Base-by-base conservation (phyloP, 2,888 invertebrate species). In the Pristionchus maxplancki region DNA sequence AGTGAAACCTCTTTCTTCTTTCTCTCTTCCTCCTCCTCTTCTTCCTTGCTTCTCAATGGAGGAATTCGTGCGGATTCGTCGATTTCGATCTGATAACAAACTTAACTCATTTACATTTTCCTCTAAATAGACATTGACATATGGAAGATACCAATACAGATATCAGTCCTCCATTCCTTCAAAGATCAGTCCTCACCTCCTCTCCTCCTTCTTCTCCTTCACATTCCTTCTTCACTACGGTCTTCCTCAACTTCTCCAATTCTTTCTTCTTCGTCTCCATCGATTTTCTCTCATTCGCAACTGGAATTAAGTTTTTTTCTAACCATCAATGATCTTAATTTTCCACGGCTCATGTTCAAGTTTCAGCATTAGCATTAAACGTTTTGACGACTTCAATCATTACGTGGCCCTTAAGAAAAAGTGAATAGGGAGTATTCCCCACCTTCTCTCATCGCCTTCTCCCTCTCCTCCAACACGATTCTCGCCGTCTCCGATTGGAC, bases 211-310 rank as follows among this genome's bases (percentile, higher is more conserved):
- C 88, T 9, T 28, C 88, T 81, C 81, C 88, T 44, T 88, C 88
- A 24, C 78, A 78, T 31, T 88, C 91, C 62, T 89, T 89, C 89
- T 90, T 82, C 53, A 92, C 88, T 20, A 90, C 91, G 44, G 89
- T 90, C 64, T 92, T 92, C 53, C 90, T 89, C 81, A 92, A 48
- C 31, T 89, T 87, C 28, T 91, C 91, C 89, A 92, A 85, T 82
- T 92, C 90, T 87, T 90, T 91, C 83, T 91, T 89, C 64, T 90
- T 90, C 58, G 74, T 90, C 48, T 86, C 89, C n/a, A 87, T 91
- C 31, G 88, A 87, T 71, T 90, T 89, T 84, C 90, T 90, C 62
- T 91, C 89, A 9, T 87, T 84, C 5, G 89, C 58, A 71, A 92
- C 92, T 92, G 71, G 34, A 85, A 58, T 13, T 11, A 34, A 31